Base-by-base conservation (phyloP, 2,113 vertebrate species). In the Jaculus jaculus region DNA sequence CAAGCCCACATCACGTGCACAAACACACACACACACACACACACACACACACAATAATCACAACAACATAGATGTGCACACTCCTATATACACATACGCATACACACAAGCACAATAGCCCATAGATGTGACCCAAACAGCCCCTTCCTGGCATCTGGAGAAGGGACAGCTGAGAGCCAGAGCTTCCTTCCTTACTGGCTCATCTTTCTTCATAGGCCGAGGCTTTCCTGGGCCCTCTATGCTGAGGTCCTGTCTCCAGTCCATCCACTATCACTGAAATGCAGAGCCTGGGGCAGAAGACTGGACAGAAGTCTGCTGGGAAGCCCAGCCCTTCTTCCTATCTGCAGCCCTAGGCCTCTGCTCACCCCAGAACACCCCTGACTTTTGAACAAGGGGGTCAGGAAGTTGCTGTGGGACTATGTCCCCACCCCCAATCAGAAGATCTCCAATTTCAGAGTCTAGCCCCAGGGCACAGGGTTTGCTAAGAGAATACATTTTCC, bases 21-120 rank as follows among this genome's bases (percentile, higher is more conserved):
- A 30, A n/a, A n/a, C n/a, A n/a, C n/a, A n/a, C n/a, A 2, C 30
- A 24, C 12, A 51, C 65, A 42, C 65, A 32, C 12, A 30, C 30
- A 65, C n/a, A n/a, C n/a, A n/a, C n/a, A n/a, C n/a, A n/a, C n/a
- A n/a, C n/a, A n/a, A n/a, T 17, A 47, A 32, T 37, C 11, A 20
- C 16, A 68, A 42, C 18, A 84, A 20, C 30, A 68, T 30, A 84
- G 9, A n/a, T 17, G 34, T 2, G 21, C 18, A 23, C 16, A 17
- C 42, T 54, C 23, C 2, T 9, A 17, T 7, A 39, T 7, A 10
- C 4, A 7, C 5, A 51, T 8, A 12, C 3, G 24, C n/a, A 7
- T 47, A 83, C 32, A 54, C 3, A 65, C 17, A 3, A 65, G 32
- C 20, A 72, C 21, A 47, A 9, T 30, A 51, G 37, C 30, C 37